phyloP scores from a whole-genome alignment of 2,888 invertebrate species.

The Campopleginae sp. region DNA sequence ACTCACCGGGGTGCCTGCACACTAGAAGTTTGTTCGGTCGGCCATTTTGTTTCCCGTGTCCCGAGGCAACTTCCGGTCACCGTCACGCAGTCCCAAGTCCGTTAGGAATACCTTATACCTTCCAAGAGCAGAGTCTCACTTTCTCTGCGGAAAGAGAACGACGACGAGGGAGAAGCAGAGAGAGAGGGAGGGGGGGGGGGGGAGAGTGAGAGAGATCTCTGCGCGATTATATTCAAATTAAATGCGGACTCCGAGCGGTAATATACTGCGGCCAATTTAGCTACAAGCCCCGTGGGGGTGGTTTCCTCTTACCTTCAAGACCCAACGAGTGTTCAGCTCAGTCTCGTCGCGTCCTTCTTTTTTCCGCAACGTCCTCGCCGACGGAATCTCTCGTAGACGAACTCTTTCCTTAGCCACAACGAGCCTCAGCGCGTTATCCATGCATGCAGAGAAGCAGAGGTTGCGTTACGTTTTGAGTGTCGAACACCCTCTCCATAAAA shows the following conservation, averaged over 20 bases:
- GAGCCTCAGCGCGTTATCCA: neutral
- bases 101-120: conserved; percentile 73
- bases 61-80: conserved; percentile 83
- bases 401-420: neutral
- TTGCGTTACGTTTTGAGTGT: conserved; percentile 66
- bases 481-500: conserved; percentile 38
- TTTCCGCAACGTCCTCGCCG: neutral
- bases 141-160: conserved; percentile 71
- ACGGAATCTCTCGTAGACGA: conserved; percentile 54
- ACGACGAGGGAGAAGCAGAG: conserved; percentile 70
- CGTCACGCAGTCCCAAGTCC: conserved; percentile 82
- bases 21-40: conserved; percentile 68
- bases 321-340: conserved; percentile 30
- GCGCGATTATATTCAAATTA: conserved; percentile 84
- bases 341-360: conserved; percentile 14
- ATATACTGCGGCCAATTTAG: conserved; percentile 84
- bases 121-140: conserved; percentile 63
- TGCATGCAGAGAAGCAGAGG: conserved; percentile 13
- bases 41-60: conserved; percentile 84
- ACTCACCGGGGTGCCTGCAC: conserved; percentile 61
- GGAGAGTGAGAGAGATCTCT: conserved; percentile 79
- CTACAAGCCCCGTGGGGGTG: conserved; percentile 82
- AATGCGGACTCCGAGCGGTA: conserved; percentile 83
- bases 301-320: conserved; percentile 71
- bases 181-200: conserved; percentile 71